Evolutionary conservation across 2,797 vertebrate genomes (phyloP), one percentile per base, ranked within the genome.

Genomic region (Carapus acus): DNA sequence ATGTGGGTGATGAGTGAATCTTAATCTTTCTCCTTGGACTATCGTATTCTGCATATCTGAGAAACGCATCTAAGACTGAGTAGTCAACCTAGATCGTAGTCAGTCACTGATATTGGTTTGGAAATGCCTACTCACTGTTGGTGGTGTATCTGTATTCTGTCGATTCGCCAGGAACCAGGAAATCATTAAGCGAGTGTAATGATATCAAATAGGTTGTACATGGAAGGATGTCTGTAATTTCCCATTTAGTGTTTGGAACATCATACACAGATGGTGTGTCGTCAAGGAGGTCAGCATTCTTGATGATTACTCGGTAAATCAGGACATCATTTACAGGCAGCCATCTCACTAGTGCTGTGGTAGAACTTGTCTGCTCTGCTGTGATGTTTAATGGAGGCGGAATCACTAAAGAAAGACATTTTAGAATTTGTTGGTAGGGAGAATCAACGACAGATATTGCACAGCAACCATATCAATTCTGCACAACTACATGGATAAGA

Each of bases 191-290:
- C n/a, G 89, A 90, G 39, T 74, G 82, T 34, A 90, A 64, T 4
- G 69, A 77, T 77, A 91, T 85, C 52, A 76, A 58, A 65, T 88
- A 90, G 33, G 73, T 65, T 41, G 85, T 77, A 58, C 90, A 90
- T 1, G 88, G 85, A 13, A 67, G 43, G 49, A 89, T 67, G 67
- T 62, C 75, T 0, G 61, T 18, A 21, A 88, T 8, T 1, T 81
- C 71, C 66, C 83, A 11, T 11, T 22, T 38, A 29, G 61, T 76
- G 38, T 18, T 42, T 4, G 81, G 17, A 33, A 78, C 58, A 13
- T 81, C 76, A 52, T 61, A 33, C 15, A 13, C 39, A 12, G 14
- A 52, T 0, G 43, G 49, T 9, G 0, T 8, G 6, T 15, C 61
- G 49, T 1, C 16, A 4, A 48, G 67, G 0, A 65, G 42, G 13